Percentiles rank a stretch among this genome's conserved stretches.
Evolutionary conservation across 1,140 invertebrate species (phyloP).

Genomic region (Psix sp.): DNA sequence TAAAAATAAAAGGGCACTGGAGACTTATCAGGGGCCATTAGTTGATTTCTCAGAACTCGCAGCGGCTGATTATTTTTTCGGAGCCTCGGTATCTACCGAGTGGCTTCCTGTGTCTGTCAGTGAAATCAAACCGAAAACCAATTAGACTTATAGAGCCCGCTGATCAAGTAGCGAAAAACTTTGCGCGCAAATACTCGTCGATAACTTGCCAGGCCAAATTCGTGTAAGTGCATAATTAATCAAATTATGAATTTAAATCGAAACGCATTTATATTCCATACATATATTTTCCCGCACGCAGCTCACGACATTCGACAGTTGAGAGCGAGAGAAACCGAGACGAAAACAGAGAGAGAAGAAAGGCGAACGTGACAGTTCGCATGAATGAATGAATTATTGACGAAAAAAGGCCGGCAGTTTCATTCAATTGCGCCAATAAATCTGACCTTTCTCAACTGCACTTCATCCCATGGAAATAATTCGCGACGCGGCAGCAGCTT

Average conservation of each 20-base stretch:
- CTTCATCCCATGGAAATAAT: conserved; percentile 26
- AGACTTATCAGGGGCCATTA: not conserved
- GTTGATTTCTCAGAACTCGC: not conserved
- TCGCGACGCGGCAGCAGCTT: conserved; percentile 16
- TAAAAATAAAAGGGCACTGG: not conserved
- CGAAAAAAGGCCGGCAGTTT: conserved; percentile 8
- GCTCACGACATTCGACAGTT: not conserved
- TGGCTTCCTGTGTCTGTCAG: too few species aligned
- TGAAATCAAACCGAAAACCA: too few species aligned
- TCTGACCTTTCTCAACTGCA: conserved; percentile 32
- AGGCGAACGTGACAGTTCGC: conserved; percentile 2
- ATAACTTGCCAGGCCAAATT: too few species aligned
- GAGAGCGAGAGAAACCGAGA: not conserved
- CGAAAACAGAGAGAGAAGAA: not conserved
- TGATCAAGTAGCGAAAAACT: too few species aligned
- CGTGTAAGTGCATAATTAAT: not conserved
- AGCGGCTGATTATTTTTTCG: not conserved
- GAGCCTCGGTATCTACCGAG: too few species aligned
- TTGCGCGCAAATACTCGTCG: too few species aligned
- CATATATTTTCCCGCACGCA: not conserved
- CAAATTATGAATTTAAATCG: not conserved
- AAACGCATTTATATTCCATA: not conserved
- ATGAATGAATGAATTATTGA: conserved; percentile 25
- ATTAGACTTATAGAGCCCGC: too few species aligned
- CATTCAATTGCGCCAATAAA: conserved; percentile 32